Evolutionary conservation across 1,140 invertebrate genomes (phyloP), one percentile per base, ranked within the genome.

Genomic region (Drosophila littoralis): DNA sequence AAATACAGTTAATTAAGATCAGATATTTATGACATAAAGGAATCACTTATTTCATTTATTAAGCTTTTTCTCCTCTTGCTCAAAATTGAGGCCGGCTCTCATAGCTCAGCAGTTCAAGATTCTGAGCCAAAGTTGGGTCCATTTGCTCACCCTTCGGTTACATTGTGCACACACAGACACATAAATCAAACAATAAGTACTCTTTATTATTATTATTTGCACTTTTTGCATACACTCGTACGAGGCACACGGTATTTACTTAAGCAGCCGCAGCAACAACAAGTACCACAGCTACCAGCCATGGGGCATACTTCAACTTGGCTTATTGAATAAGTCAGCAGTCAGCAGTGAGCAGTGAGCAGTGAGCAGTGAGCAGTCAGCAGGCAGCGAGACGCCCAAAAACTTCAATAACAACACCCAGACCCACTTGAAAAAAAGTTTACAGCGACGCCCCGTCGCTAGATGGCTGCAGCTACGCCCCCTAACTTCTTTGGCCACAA

Each of bases 141-240:
- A 48, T 64, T 57, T 63, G 59, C 78, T 66, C 75, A 68, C 58
- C 33, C 66, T 59, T 32, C 15, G 40, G 33, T 15, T n/a, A 12
- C 54, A 40, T 83, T 90, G 88, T 86, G 79, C 72, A 91, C 58
- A 91, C 75, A 91, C 90, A 91, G 90, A 91, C 90, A 77, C 90
- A 91, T 91, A 91, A 91, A 91, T 91, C 90, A 91, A 91, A 91
- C 80, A 91, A 91, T 91, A 91, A 91, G 90, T 91, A 91, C 90
- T 91, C 90, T 91, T 90, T 91, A 90, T 90, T 91, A 91, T 91
- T 91, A 91, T 91, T 91, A 91, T 91, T 91, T 91, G 90, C 90
- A 91, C 90, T 91, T 91, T 91, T 89, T 89, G 84, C 85, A 89
- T 89, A 89, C 33, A 67, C 40, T 55, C 57, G 46, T 61, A 83